These are phyloP conservation scores for Phenganax stokvisi DNA, from an alignment of 92 coral and sea anemone genomes.

Conservation along the genomic window DNA sequence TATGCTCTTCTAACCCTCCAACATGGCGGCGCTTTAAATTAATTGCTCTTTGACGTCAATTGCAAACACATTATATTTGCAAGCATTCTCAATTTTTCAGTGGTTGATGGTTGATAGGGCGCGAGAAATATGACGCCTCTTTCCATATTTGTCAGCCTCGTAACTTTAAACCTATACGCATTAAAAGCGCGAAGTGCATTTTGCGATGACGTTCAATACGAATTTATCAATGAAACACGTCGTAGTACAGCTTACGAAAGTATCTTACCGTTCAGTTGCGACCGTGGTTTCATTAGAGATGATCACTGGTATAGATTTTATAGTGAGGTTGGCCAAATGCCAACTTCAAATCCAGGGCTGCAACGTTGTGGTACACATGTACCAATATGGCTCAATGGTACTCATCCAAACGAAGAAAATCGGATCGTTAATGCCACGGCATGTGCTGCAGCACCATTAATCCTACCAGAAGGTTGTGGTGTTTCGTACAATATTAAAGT, in stretches of 20 bases:
- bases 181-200: not conserved
- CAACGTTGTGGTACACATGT: constrained; percentile 34
- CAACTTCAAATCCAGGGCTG: not conserved
- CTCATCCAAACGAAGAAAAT: constrained; percentile 19
- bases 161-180: not conserved
- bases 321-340: not conserved
- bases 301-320: constrained; percentile 4
- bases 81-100: too few species aligned
- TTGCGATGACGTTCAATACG: not conserved
- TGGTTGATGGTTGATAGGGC: too few species aligned
- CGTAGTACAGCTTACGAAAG: not conserved
- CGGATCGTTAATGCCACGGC: not conserved
- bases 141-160: too few species aligned
- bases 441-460: constrained; percentile 11
- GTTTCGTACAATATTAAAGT: constrained; percentile 1
- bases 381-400: constrained; percentile 40
- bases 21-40: constrained; percentile 27
- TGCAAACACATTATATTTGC: not conserved
- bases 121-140: too few species aligned
- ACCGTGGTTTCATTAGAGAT: constrained; percentile 11
- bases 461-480: not conserved
- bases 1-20: constrained; percentile 41
- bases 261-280: not conserved
- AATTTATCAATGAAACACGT: not conserved
- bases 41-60: not conserved